Evolutionary conservation across 2,888 invertebrate genomes (phyloP).

Genomic region (Hipparchia semele): DNA sequence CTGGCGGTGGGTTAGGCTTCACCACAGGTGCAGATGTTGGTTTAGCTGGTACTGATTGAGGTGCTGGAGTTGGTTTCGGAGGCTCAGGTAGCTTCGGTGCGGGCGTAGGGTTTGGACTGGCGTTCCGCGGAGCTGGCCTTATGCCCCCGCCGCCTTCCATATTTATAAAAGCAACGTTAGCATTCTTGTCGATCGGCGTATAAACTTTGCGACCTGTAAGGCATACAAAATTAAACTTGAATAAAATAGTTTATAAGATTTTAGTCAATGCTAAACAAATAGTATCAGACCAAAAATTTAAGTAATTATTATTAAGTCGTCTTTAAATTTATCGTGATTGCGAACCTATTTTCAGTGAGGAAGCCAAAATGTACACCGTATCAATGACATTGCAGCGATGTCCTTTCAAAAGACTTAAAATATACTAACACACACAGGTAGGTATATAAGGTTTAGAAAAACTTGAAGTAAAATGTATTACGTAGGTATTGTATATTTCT

Average conservation of each 20-base stretch:
- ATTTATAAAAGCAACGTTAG: constrained; percentile 73
- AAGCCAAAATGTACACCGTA: no score
- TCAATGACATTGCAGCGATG: no score
- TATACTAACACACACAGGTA: no score
- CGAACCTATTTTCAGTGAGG: no score
- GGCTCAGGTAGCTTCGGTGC: constrained; percentile 40
- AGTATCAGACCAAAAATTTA: no score
- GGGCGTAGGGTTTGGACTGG: constrained; percentile 40
- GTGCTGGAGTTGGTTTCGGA: constrained; percentile 28
- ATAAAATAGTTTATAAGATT: background rate
- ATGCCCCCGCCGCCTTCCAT: constrained; percentile 67
- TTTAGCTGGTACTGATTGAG: constrained; percentile 29
- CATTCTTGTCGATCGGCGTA: constrained; percentile 68
- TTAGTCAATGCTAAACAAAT: no score
- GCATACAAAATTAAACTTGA: background rate
- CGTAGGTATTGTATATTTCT: no score
- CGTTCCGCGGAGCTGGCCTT: constrained; percentile 42
- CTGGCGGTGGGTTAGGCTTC: constrained; percentile 38
- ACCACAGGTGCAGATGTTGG: constrained; percentile 35
- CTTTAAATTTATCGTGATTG: no score
- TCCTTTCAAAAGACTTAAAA: no score
- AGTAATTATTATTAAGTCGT: no score
- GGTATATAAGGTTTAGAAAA: no score
- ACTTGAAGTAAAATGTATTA: no score
- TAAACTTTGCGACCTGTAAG: constrained; percentile 62